Evolutionary conservation across 2,888 invertebrate species (phyloP).

Genomic region (Rhopalosiphum nymphaeae): DNA sequence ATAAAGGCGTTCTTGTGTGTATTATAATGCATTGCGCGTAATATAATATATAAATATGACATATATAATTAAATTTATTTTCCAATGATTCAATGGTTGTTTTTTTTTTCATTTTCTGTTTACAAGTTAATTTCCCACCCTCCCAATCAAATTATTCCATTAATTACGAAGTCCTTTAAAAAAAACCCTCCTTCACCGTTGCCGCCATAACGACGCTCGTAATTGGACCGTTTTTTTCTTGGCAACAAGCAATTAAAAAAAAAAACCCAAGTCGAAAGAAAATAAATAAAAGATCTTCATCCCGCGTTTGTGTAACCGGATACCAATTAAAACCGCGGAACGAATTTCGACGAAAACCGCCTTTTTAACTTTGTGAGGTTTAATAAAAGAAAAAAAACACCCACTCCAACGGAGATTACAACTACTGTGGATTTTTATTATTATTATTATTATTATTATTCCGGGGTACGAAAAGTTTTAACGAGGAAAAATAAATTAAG

Average conservation of each 20-base stretch:
- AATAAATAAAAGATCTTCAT: conserved; percentile 46
- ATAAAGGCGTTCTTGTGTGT: neutral
- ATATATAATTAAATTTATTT: conserved; percentile 55
- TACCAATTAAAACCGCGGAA: conserved; percentile 62
- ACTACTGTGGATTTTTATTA: conserved; percentile 36
- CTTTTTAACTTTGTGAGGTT: conserved; percentile 53
- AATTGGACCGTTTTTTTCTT: conserved; percentile 60
- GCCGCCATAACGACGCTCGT: conserved; percentile 40
- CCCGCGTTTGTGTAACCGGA: conserved; percentile 60
- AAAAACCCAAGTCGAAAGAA: neutral
- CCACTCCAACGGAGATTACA: conserved; percentile 54
- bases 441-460: conserved; percentile 12
- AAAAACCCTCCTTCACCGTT: neutral
- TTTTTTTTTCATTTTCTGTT: conserved; percentile 50
- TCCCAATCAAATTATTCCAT: conserved; percentile 60
- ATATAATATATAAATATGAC: neutral
- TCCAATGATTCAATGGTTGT: neutral
- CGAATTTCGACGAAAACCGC: conserved; percentile 54
- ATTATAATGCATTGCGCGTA: conserved; percentile 1
- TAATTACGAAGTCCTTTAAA: conserved; percentile 59
- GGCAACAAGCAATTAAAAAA: conserved; percentile 62
- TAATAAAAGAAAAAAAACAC: conserved; percentile 42
- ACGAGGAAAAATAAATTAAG: conserved; percentile 65
- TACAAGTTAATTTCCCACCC: conserved; percentile 58
- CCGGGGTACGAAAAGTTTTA: conserved; percentile 55